Conservation (phyloP, 2,888 invertebrate species). For the Blastobasis lacticolella region DNA sequence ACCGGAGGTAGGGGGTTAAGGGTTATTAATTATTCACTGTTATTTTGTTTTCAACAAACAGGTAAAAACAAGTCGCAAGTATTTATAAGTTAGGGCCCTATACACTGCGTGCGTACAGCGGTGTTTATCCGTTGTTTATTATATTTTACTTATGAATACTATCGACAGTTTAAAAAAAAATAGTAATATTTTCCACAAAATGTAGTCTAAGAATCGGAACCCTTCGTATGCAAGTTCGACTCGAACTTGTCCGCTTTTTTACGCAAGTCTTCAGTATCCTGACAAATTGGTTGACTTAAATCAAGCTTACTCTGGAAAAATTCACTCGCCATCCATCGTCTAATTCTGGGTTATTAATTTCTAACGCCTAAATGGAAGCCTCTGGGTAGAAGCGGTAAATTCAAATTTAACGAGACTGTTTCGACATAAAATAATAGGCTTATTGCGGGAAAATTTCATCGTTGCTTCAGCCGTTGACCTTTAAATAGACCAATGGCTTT, state of each 20-base stretch:
- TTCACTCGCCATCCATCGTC: background rate
- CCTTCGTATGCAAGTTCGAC: background rate
- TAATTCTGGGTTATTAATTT: slow-evolving; percentile 12
- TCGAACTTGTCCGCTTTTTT: background rate
- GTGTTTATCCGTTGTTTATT: too few relatives aligned
- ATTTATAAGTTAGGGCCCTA: too few relatives aligned
- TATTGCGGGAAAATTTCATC: background rate
- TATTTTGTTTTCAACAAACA: too few relatives aligned
- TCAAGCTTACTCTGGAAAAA: slow-evolving; percentile 5
- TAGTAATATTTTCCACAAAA: too few relatives aligned
- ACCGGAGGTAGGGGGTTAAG: too few relatives aligned
- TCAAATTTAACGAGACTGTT: slow-evolving; percentile 10
- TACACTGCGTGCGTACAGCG: too few relatives aligned
- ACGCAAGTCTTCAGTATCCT: background rate
- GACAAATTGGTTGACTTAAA: slow-evolving; percentile 4
- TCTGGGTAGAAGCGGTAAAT: slow-evolving; percentile 13
- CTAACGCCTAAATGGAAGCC: slow-evolving; percentile 12
- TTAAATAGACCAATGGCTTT: background rate
- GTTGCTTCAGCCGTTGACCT: background rate
- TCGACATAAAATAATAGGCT: slow-evolving; percentile 4
- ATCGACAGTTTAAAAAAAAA: too few relatives aligned
- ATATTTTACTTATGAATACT: too few relatives aligned
- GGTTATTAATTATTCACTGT: too few relatives aligned
- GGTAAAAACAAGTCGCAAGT: too few relatives aligned
- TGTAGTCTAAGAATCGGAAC: too few relatives aligned